Conservation (phyloP, 2,113 vertebrate species). For the Ammodytes dubius region DNA sequence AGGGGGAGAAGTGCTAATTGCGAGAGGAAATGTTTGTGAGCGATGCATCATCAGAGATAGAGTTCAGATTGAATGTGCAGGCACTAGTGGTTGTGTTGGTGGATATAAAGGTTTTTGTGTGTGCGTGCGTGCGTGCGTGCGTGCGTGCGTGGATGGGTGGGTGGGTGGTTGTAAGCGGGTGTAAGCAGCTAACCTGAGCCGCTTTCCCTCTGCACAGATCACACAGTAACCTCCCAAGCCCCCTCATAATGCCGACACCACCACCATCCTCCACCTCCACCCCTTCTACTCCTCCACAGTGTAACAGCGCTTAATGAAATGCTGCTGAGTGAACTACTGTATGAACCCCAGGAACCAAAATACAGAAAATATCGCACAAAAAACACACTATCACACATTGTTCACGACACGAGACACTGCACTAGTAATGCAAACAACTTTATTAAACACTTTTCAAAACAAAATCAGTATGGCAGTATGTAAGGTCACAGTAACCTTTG, state of each 20-base stretch:
- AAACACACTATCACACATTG: too few relatives aligned
- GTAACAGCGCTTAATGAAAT: conserved; percentile 1
- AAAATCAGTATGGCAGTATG: too few relatives aligned
- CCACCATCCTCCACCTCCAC: conserved; percentile 16
- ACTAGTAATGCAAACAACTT: too few relatives aligned
- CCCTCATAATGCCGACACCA: conserved; percentile 1
- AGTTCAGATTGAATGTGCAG: conserved; percentile 48
- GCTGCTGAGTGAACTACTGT: conserved; percentile 26
- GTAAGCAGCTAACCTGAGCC: conserved; percentile 56
- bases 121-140: conserved; percentile 59
- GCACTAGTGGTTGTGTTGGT: conserved; percentile 52
- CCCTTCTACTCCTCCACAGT: conserved; percentile 2
- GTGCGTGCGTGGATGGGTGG: conserved; percentile 39
- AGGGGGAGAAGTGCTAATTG: conserved; percentile 32
- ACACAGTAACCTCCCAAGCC: conserved; percentile 30
- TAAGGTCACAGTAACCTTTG: too few relatives aligned
- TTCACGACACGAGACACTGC: too few relatives aligned
- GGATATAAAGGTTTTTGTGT: conserved; percentile 58
- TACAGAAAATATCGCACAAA: too few relatives aligned
- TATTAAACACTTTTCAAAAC: too few relatives aligned
- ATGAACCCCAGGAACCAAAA: conserved; percentile 11
- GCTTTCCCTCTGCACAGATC: conserved; percentile 38
- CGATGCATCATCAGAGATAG: conserved; percentile 22
- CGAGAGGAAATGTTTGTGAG: conserved; percentile 32
- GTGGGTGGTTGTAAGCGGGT: conserved; percentile 57